Conservation (phyloP, 2,797 vertebrate genomes). For the Remorina albescens region DNA sequence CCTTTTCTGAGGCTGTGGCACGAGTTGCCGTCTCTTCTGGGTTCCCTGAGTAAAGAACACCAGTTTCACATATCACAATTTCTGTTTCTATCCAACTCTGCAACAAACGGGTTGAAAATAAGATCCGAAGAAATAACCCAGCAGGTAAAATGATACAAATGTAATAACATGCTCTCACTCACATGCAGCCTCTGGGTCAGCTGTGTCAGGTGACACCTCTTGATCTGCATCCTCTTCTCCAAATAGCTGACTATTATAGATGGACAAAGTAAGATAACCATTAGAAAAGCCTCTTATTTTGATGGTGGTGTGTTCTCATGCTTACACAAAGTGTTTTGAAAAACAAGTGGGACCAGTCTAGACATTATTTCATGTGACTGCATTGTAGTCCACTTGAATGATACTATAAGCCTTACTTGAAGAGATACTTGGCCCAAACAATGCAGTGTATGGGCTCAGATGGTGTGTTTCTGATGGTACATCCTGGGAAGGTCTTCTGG, state of each 20-base stretch:
- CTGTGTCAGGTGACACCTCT: constrained; percentile 97
- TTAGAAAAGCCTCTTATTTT: not conserved
- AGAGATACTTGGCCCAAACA: constrained; percentile 99
- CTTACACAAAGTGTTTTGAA: not conserved
- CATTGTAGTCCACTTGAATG: not conserved
- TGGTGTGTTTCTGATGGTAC: constrained; percentile 98
- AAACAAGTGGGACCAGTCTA: not conserved
- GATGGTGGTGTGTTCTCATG: not conserved
- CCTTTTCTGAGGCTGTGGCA: constrained; percentile 92
- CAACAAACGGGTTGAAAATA: not conserved
- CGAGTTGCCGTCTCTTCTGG: constrained; percentile 91
- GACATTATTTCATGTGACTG: not conserved
- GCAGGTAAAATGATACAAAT: not conserved
- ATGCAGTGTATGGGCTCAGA: constrained; percentile 99
- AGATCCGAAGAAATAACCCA: not conserved
- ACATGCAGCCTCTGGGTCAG: constrained; percentile 97
- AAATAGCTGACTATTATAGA: constrained; percentile 91
- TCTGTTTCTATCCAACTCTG: not conserved
- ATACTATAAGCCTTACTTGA: constrained; percentile 89
- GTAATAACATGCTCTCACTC: constrained; percentile 73
- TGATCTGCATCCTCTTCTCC: constrained; percentile 99
- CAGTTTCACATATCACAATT: not conserved
- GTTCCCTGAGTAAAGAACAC: constrained; percentile 86
- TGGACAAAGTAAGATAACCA: constrained; percentile 18
- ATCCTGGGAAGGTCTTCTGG: constrained; percentile 98